Evolutionary conservation across 2,113 vertebrate species (phyloP), one percentile per base, ranked within the genome.

Genomic region (Pseudopodoces humilis): DNA sequence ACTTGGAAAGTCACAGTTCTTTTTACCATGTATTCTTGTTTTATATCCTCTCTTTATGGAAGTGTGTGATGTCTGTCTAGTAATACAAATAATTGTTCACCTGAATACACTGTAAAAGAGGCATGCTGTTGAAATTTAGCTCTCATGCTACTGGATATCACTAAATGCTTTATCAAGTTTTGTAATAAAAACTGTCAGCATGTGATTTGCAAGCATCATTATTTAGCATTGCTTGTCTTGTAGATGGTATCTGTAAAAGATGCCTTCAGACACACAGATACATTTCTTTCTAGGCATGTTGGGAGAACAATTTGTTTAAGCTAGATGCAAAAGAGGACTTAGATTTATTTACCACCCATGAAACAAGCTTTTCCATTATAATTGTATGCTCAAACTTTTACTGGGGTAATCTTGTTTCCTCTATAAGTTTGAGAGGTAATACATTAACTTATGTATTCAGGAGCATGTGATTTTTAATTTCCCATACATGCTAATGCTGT

Each of bases 301-400:
- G 75, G 62, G 69, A 93, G 80, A 93, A 59, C 28, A 77, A 31
- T 86, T 89, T 92, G 37, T 92, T 94, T 75, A 78, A 94, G 65
- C 79, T 95, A 43, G 33, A 31, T 59, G 18, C 3, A 15, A 30
- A 77, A 88, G 41, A 92, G 46, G 33, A 58, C 20, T 88, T 92
- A 71, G 41, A 95, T 30, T 13, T 93, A 65, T 63, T 82, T 87
- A 25, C 25, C 47, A 67, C n/a, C 18, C 35, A 11, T 37, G 9
- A 59, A 79, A 41, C 14, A 41, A 88, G 31, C 56, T 75, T 74
- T 85, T 88, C n/a, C 47, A 12, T 75, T 75, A 11, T 25, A 58
- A 49, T 31, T 85, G 19, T 46, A 19, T 19, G 14, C 13, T 82
- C 37, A 74, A 30, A 52, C 24, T 85, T 84, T 74, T 41, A 53